Base-by-base conservation (phyloP, 1,140 invertebrate genomes). In the Drosophila ohnishii region DNA sequence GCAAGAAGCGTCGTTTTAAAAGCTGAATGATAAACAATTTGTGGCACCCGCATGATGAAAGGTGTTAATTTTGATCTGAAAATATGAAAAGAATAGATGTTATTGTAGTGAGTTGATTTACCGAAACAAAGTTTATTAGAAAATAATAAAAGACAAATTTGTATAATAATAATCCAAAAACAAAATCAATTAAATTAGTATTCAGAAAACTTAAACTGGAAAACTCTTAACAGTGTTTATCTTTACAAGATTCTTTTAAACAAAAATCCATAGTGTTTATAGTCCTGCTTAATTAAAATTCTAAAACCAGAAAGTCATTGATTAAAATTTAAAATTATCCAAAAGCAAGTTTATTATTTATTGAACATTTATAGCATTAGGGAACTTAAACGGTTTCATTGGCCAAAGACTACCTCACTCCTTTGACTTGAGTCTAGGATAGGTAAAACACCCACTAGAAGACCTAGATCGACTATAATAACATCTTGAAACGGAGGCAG, bases 21-120 rank as follows among this genome's bases (percentile, higher is more conserved):
- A 4, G 63, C 63, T 22, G 48, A 35, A 56, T 69, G 59, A 40
- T 66, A 73, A 3, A 39, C 51, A 45, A 55, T 59, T 11, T 67
- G 83, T 53, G 55, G 60, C 78, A 87, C 69, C 78, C 71, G 55
- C 82, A 86, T 86, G 44, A 28, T 74, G 66, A 59, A 39, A 42
- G 28, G 56, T 34, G 42, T 28, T 4, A 10, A 28, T 13, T 37
- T 10, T 13, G 16, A 30, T 30, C 83, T 86, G 75, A 10, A 65
- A 76, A 10, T 19, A 42, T 47, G 9, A 13, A 55, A 10, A 25
- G 4, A 22, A 22, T 14, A 35, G 0, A 3, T 9, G 8, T 53
- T 10, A 53, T 22, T 35, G 11, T 13, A 11, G 9, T 16, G 48
- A 30, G 19, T 13, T 32, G 5, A 16, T 32, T 50, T 13, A 4